A percentile compares a stretch with the other conserved stretches of the same genome.
These are phyloP conservation scores for Euglossa dilemma DNA, from an alignment of 1,140 invertebrate genomes.

Conservation along the genomic window DNA sequence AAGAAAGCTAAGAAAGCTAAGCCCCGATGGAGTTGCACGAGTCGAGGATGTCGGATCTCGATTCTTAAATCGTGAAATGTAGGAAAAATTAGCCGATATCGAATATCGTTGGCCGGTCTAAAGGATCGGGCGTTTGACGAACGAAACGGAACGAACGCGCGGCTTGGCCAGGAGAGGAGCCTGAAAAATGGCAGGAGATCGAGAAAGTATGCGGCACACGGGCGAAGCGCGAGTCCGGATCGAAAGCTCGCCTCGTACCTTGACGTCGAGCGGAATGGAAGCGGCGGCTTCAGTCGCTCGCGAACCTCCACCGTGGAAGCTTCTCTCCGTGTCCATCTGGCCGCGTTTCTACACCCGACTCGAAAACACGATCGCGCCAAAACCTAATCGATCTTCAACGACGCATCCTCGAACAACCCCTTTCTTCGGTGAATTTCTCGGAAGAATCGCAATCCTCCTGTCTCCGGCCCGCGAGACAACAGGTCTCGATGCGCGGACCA, in stretches of 20 bases:
- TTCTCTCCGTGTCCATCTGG: slow-evolving; percentile 37
- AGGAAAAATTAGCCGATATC: background rate
- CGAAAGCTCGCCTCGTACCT: slow-evolving; percentile 62
- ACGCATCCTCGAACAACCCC: no score
- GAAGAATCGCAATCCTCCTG: no score
- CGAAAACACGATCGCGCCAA: background rate
- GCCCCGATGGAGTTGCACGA: background rate
- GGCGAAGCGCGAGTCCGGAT: slow-evolving; percentile 62
- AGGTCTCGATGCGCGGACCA: slow-evolving; percentile 6
- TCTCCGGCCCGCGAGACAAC: background rate
- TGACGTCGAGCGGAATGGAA: slow-evolving; percentile 64
- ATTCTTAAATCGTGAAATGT: background rate
- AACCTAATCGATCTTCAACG: no score
- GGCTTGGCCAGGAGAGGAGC: slow-evolving; percentile 11
- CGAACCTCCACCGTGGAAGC: slow-evolving; percentile 73
- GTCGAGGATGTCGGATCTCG: background rate
- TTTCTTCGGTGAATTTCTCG: no score
- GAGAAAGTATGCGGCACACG: slow-evolving; percentile 54
- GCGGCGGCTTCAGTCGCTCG: slow-evolving; percentile 75
- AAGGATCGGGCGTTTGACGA: slow-evolving; percentile 13
- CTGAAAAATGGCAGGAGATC: slow-evolving; percentile 52
- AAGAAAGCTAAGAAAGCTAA: background rate
- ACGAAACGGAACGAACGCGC: slow-evolving; percentile 24
- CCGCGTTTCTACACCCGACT: background rate
- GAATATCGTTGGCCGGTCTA: background rate